Evolutionary conservation across 2,888 invertebrate species (phyloP), one percentile per base, ranked within the genome.

Genomic region (Acholoe squamosa): DNA sequence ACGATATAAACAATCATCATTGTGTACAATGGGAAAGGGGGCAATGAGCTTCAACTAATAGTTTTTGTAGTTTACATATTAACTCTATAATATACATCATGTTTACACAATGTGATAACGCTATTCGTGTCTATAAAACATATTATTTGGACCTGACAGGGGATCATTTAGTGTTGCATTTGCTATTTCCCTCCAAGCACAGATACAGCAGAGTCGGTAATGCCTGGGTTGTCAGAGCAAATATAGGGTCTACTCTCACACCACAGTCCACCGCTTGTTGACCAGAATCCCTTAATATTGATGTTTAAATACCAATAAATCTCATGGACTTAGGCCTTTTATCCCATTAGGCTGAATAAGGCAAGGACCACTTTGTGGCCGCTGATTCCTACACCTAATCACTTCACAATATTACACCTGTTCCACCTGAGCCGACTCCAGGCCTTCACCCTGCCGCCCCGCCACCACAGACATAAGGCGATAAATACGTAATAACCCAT

Each of bases 231-330:
- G 43, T 43, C 43, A n/a, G 61, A 61, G 71, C 28, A 71, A 71
- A 25, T 84, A 84, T 34, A 51, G 84, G 67, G 67, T 67, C n/a
- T 28, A 28, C 67, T 43, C 43, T 51, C n/a, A 84, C 33, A n/a
- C 51, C 28, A 34, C 84, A 22, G 16, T 25, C 16, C 33, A 43
- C 25, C 84, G n/a, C 84, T 43, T 51, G 51, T 34, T 84, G 51
- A 43, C 43, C 84, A 51, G 22, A 43, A 34, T 51, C 51, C n/a
- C 51, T 84, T 84, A 51, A 84, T 51, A 84, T 84, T 84, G 84
- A 84, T 51, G 84, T 84, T 84, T 84, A 84, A 84, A 84, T 84
- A 84, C 84, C 84, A 84, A 84, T 84, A 84, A 84, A 84, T 71
- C 71, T 7, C 84, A 43, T 84, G 14, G 43, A 51, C 51, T 34